phyloP scores from a whole-genome alignment of 2,888 invertebrate species.

The Himalopsyche anomala region DNA sequence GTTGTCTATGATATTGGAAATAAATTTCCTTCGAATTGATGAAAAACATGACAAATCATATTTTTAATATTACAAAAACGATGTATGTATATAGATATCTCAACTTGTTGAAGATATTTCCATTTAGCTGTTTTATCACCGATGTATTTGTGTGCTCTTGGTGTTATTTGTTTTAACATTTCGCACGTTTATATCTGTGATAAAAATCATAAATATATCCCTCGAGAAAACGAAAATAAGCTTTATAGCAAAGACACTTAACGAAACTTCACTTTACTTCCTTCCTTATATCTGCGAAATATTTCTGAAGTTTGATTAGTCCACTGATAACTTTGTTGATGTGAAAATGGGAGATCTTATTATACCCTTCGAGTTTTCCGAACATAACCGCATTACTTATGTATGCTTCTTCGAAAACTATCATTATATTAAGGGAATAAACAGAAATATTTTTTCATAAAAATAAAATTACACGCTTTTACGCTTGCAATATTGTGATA shows the following conservation, averaged over 20 bases:
- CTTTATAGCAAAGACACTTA: conserved; percentile 21
- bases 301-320: conserved; percentile 28
- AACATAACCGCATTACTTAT: neutral
- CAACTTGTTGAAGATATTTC: too few relatives aligned
- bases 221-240: neutral
- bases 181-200: neutral
- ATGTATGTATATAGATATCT: too few relatives aligned
- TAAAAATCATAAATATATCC: conserved; percentile 18
- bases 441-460: neutral
- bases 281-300: neutral
- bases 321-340: neutral
- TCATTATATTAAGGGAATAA: neutral
- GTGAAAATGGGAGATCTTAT: conserved; percentile 25
- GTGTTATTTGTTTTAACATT: too few relatives aligned
- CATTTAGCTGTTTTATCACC: too few relatives aligned
- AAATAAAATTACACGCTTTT: neutral
- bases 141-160: too few relatives aligned
- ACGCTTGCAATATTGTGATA: too few relatives aligned
- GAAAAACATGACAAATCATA: too few relatives aligned
- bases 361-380: neutral
- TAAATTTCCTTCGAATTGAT: too few relatives aligned
- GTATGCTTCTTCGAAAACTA: neutral
- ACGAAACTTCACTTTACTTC: conserved; percentile 13
- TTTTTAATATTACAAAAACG: too few relatives aligned
- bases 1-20: too few relatives aligned